A percentile compares a stretch with the other conserved stretches of the same genome.
Evolutionary conservation across 1,140 invertebrate genomes (phyloP).

Genomic region (Coptotermes formosanus): DNA sequence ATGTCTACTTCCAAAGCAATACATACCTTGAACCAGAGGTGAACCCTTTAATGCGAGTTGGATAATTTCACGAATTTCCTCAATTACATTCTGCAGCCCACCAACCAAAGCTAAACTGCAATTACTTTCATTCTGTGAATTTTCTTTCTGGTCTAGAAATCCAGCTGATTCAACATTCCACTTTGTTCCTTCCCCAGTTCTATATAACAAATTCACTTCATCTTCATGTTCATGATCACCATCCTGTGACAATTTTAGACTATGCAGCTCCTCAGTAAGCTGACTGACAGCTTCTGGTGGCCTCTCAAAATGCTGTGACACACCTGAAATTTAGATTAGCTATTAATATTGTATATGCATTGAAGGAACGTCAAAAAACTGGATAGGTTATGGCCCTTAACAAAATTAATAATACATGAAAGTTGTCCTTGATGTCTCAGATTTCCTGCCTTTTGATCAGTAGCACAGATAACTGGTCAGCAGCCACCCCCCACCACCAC

Average conservation of each 20-base stretch:
- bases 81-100: conserved; percentile 18
- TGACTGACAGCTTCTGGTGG: background rate
- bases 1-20: background rate
- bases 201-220: background rate
- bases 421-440: no score
- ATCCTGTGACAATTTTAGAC: background rate
- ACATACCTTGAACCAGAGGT: background rate
- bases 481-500: no score
- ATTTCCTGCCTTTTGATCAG: no score
- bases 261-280: background rate
- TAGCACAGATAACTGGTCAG: no score
- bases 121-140: background rate
- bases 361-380: no score
- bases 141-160: background rate
- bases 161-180: background rate
- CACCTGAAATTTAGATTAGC: no score
- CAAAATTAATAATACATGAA: no score
- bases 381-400: no score
- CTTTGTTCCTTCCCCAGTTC: background rate
- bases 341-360: no score
- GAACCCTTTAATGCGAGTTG: background rate
- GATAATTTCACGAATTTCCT: conserved; percentile 21
- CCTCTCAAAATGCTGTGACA: no score
- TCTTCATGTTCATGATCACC: background rate
- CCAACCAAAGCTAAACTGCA: background rate